These are phyloP conservation scores for Thunnus thynnus DNA, from an alignment of 2,113 vertebrate genomes.

Conservation along the genomic window DNA sequence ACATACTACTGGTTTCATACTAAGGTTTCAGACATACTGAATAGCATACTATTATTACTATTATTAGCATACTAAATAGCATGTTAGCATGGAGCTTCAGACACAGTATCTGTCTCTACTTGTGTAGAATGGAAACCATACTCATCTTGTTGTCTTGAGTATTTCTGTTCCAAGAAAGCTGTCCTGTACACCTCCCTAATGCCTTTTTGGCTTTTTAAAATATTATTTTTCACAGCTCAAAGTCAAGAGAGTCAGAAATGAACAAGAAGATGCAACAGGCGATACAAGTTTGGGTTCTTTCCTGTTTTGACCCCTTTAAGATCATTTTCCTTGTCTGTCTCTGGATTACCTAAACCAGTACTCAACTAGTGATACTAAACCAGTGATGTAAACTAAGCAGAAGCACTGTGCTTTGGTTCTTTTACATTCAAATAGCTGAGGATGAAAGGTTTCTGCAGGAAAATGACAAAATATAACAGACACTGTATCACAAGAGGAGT, in stretches of 20 bases:
- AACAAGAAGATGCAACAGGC: slow-evolving; percentile 1
- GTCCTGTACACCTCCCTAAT: not conserved
- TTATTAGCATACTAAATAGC: no score
- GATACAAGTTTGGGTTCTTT: not conserved
- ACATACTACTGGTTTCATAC: no score
- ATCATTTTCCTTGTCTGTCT: not conserved
- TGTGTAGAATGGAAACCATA: not conserved
- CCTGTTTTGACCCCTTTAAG: slow-evolving; percentile 6
- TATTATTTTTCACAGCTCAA: not conserved
- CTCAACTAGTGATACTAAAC: no score
- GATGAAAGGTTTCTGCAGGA: slow-evolving; percentile 33
- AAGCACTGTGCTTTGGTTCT: not conserved
- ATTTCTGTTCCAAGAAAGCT: not conserved
- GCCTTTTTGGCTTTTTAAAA: slow-evolving; percentile 24
- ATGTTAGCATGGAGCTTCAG: no score
- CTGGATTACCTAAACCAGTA: not conserved
- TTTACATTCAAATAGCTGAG: slow-evolving; percentile 6
- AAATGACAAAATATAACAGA: slow-evolving; percentile 39
- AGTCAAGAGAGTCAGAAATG: not conserved
- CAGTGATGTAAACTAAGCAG: not conserved
- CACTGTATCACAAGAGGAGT: slow-evolving; percentile 6
- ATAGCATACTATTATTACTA: no score
- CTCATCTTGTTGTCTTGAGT: not conserved
- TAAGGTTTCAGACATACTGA: no score
- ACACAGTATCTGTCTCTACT: no score